Evolutionary conservation across 30 jellyfish, hydroid and myxozoan genomes (phyloP).

Genomic region (Hydractinia echinata): DNA sequence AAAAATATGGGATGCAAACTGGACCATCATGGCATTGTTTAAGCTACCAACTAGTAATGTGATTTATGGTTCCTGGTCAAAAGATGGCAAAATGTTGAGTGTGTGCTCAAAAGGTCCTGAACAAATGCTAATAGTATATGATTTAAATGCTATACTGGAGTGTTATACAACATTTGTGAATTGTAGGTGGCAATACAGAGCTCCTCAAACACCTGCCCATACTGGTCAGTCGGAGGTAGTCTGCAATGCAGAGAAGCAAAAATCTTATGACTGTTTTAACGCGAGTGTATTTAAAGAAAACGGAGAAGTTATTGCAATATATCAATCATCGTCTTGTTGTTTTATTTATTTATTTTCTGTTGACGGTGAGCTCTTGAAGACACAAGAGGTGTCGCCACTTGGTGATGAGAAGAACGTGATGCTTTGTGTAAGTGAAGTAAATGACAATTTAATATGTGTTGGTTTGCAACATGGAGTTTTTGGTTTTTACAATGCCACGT

Average conservation of each 20-base stretch:
- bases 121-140: slow-evolving; percentile 48
- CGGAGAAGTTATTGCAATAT: slow-evolving; percentile 38
- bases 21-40: slow-evolving; percentile 22
- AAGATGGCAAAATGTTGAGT: slow-evolving; percentile 42
- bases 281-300: slow-evolving; percentile 43
- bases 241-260: background rate
- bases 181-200: background rate
- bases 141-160: slow-evolving; percentile 18
- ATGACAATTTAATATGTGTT: slow-evolving; percentile 50
- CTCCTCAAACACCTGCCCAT: slow-evolving; percentile 7
- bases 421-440: slow-evolving; percentile 72
- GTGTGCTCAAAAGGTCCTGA: slow-evolving; percentile 69
- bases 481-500: slow-evolving; percentile 36
- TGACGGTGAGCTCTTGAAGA: slow-evolving; percentile 39
- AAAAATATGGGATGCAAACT: slow-evolving; percentile 28
- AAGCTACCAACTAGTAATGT: slow-evolving; percentile 57
- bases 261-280: slow-evolving; percentile 30
- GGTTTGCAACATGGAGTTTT: slow-evolving; percentile 81
- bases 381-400: slow-evolving; percentile 44
- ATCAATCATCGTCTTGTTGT: slow-evolving; percentile 27
- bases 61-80: slow-evolving; percentile 76
- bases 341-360: slow-evolving; percentile 36
- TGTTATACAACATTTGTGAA: slow-evolving; percentile 10
- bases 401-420: slow-evolving; percentile 58
- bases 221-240: no score